These are phyloP conservation scores for Platorchestia sp. DNA, from an alignment of 1,140 invertebrate genomes.

Conservation along the genomic window DNA sequence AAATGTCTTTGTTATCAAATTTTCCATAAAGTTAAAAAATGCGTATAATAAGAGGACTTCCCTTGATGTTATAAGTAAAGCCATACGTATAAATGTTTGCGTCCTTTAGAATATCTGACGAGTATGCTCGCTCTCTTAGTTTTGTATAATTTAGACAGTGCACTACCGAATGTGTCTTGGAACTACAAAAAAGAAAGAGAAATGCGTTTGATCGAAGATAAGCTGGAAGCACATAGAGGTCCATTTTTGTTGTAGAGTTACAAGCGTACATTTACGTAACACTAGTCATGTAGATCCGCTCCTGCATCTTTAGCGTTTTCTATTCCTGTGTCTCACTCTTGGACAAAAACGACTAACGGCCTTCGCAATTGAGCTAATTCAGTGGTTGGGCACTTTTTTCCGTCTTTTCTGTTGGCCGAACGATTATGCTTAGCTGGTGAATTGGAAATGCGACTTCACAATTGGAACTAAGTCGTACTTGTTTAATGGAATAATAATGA, in stretches of 20 bases:
- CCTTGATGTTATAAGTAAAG: conserved; percentile 10
- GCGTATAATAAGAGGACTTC: conserved; percentile 37
- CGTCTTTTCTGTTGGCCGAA: too few species aligned
- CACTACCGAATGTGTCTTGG: conserved; percentile 49
- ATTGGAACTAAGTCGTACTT: too few species aligned
- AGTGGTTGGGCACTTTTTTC: too few species aligned
- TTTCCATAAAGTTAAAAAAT: neutral
- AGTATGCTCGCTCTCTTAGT: neutral
- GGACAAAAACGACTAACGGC: neutral
- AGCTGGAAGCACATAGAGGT: conserved; percentile 18
- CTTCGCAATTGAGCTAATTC: neutral
- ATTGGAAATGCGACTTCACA: too few species aligned
- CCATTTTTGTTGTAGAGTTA: neutral
- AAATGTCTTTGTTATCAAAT: neutral
- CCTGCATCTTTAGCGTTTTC: neutral
- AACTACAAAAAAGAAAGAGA: conserved; percentile 3
- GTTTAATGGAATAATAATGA: too few species aligned
- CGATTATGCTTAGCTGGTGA: too few species aligned
- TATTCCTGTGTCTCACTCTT: neutral
- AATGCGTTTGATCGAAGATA: neutral
- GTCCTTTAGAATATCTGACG: conserved; percentile 9
- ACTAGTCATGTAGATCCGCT: neutral
- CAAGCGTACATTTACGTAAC: neutral
- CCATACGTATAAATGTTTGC: conserved; percentile 51
- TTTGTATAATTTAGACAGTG: conserved; percentile 20